Percentiles rank a stretch among this genome's conserved stretches.
Evolutionary conservation across 2,888 invertebrate species (phyloP).

Genomic region (Dysmachus trigonus): DNA sequence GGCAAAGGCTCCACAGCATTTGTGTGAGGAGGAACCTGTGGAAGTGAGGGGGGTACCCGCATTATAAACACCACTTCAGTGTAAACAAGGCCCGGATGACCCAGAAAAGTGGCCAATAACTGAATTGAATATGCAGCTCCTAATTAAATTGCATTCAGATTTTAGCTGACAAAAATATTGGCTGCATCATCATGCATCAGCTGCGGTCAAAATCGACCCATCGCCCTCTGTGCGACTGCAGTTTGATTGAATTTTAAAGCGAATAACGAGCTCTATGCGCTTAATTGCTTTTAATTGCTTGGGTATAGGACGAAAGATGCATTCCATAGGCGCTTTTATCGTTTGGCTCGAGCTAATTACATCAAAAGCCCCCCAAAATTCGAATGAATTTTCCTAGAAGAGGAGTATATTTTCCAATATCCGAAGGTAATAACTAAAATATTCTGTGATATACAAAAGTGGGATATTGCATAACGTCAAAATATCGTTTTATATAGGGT

Average conservation of each 20-base stretch:
- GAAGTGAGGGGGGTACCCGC: neutral
- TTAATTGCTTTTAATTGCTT: neutral
- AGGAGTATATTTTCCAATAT: neutral
- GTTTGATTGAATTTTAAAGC: neutral
- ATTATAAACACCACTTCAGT: neutral
- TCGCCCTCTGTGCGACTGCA: neutral
- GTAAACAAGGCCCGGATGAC: neutral
- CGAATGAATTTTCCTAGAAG: neutral
- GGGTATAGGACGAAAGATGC: neutral
- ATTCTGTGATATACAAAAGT: neutral
- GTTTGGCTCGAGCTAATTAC: neutral
- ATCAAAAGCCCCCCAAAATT: neutral
- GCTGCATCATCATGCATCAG: neutral
- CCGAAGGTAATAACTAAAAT: neutral
- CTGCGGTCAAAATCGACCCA: neutral
- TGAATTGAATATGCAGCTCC: neutral
- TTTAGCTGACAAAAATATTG: neutral
- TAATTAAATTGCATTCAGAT: neutral
- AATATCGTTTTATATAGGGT: neutral
- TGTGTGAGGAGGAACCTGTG: no score
- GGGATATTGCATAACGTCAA: neutral
- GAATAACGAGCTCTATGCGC: neutral
- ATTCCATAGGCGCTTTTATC: neutral
- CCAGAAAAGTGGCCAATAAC: neutral
- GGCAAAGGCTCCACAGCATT: neutral